Evolutionary conservation across 2,888 invertebrate species (phyloP), one percentile per base, ranked within the genome.

Genomic region (Prenolepis imparis): DNA sequence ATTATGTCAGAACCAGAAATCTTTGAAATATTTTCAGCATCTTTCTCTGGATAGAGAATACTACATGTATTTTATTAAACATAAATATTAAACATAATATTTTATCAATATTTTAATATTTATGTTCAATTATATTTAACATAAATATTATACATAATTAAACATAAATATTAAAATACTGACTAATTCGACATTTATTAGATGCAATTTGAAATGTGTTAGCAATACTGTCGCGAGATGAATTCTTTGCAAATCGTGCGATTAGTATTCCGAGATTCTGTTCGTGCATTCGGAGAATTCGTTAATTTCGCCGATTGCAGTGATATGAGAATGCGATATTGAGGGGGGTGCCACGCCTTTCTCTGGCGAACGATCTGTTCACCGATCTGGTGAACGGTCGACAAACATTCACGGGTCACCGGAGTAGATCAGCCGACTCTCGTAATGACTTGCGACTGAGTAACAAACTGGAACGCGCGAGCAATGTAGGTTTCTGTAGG

Each of bases 391-490:
- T 94, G 93, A 93, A 93, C 91, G 93, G 91, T 92, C 93, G 92
- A 91, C 92, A 91, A 93, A 93, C 93, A 92, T 94, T 94, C 93
- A 93, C 93, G 92, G 94, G 94, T 94, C 94, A 94, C 93, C 91
- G 92, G 93, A 92, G 92, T 93, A 93, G n/a, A 52, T 91, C 88
- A 90, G 89, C 89, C 91, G 84, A 89, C 77, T 52, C 88, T 88
- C 86, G 92, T 85, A 90, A 90, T 90, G 85, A 86, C 84, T 90
- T 63, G 88, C 82, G 83, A 87, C 85, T 74, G 74, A 86, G 82
- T 72, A 90, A 86, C 89, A 72, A 84, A 90, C 55, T 57, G 80
- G 70, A 52, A 12, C 74, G 52, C 74, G 52, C 72, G 61, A 41
- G 57, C 61, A 32, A 52, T 68, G 70, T 85, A 77, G 86, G 86